Conservation (phyloP, 1,140 invertebrate genomes). For the Cydia amplana region DNA sequence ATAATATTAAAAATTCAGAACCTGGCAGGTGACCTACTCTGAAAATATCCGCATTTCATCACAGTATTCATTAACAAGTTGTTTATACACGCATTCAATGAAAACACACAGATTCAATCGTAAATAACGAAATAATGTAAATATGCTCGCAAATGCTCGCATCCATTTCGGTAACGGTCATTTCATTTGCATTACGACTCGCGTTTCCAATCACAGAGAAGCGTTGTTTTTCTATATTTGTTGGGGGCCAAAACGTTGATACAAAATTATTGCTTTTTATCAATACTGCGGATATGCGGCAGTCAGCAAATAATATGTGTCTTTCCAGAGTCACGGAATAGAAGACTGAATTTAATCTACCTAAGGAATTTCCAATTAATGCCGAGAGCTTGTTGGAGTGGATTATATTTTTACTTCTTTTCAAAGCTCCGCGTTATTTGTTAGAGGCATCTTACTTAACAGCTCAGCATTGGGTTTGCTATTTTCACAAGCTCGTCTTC, state of each 20-base stretch:
- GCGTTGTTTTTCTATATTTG: conserved; percentile 1
- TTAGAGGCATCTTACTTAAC: conserved; percentile 11
- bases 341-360: conserved; percentile 3
- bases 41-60: background rate
- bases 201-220: conserved; percentile 3
- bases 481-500: background rate
- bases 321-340: conserved; percentile 3
- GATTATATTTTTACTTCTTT: conserved; percentile 31
- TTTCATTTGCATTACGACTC: conserved; percentile 26
- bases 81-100: background rate
- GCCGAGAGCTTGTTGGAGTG: conserved; percentile 1
- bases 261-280: conserved; percentile 16
- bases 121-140: conserved; percentile 15
- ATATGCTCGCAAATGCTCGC: background rate
- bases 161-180: conserved; percentile 6
- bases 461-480: background rate
- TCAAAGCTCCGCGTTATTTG: background rate
- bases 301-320: conserved; percentile 29
- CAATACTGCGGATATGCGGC: background rate
- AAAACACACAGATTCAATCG: conserved; percentile 6
- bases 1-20: conserved; percentile 22
- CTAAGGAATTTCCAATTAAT: conserved; percentile 33
- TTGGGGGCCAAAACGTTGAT: background rate
- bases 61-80: background rate
- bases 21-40: conserved; percentile 21